A percentile compares a stretch with the other conserved stretches of the same genome.
Conservation (phyloP, 2,113 vertebrate genomes). For the Nothobranchius furzeri region DNA sequence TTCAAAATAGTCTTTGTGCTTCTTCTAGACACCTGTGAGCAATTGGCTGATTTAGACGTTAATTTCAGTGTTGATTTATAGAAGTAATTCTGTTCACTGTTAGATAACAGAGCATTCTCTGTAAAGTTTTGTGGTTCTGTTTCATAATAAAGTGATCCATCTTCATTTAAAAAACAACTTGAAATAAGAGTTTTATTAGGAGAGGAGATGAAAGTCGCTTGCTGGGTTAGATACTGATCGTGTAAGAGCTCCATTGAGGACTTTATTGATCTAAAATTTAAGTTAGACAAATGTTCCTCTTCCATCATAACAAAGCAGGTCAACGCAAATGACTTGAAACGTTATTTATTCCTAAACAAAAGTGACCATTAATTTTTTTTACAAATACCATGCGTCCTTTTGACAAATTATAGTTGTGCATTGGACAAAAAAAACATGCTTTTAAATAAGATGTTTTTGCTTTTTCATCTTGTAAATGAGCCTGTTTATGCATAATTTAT, state of each 20-base stretch:
- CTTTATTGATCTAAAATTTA: not conserved
- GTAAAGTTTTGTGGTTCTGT: constrained; percentile 11
- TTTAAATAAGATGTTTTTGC: too few species aligned
- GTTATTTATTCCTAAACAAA: not conserved
- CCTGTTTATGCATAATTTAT: too few species aligned
- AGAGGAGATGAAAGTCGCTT: not conserved
- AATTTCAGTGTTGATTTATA: constrained; percentile 49
- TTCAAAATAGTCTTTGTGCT: constrained; percentile 37
- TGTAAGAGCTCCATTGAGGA: not conserved
- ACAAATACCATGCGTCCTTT: too few species aligned
- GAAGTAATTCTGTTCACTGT: constrained; percentile 34
- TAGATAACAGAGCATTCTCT: constrained; percentile 20
- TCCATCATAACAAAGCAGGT: not conserved
- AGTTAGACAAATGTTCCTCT: not conserved
- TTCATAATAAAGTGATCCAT: constrained; percentile 21
- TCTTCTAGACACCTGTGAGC: constrained; percentile 21
- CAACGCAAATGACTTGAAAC: not conserved
- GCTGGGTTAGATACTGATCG: not conserved
- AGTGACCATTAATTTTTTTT: not conserved
- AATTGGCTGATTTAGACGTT: constrained; percentile 43
- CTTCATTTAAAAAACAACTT: constrained; percentile 7
- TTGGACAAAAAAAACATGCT: too few species aligned
- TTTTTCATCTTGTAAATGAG: too few species aligned
- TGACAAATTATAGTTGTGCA: too few species aligned
- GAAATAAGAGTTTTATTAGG: constrained; percentile 19